Evolutionary conservation across 1,140 invertebrate species (phyloP), one percentile per base, ranked within the genome.

Genomic region (Pinna nobilis): DNA sequence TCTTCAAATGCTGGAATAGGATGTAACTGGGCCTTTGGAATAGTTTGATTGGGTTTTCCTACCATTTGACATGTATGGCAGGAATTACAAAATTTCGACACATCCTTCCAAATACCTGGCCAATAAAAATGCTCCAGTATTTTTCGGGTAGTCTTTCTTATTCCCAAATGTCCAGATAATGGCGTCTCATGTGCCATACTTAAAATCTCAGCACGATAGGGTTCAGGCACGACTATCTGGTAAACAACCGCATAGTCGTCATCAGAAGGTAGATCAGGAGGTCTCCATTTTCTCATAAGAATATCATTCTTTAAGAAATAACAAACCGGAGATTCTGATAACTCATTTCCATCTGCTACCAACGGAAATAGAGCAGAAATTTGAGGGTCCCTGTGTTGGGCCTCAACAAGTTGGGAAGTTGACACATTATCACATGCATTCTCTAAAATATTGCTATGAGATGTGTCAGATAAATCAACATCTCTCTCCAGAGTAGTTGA

Each of bases 21-120:
- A 18, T 76, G 30, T 9, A 70, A 15, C 35, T 33, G 51, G 30
- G 55, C 71, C 13, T 6, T 18, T 0, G 68, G 68, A 30, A 71
- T 76, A 39, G 20, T 66, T 23, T 61, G 50, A 49, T 79, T 79
- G 33, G 73, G 66, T 64, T 81, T 76, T 41, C 77, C 66, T 33
- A 78, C 73, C 51, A 79, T 49, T 32, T 81, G 74, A 76, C 77
- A 76, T 30, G 37, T 59, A 59, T 79, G 74, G 51, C 68, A 81
- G 39, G 65, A 64, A 25, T 61, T 76, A 32, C 68, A 78, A 59
- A 44, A 69, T 7, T 77, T 13, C 2, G n/a, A n/a, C 15, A 74
- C 74, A 57, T 74, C 74, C 25, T 41, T 7, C 18, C 35, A 61
- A 4, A 77, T 18, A 20, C 49, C 35, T 9, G 70, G 76, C 64